Evolutionary conservation across 2,113 vertebrate species (phyloP).

Genomic region (Emydocephalus ijimae): DNA sequence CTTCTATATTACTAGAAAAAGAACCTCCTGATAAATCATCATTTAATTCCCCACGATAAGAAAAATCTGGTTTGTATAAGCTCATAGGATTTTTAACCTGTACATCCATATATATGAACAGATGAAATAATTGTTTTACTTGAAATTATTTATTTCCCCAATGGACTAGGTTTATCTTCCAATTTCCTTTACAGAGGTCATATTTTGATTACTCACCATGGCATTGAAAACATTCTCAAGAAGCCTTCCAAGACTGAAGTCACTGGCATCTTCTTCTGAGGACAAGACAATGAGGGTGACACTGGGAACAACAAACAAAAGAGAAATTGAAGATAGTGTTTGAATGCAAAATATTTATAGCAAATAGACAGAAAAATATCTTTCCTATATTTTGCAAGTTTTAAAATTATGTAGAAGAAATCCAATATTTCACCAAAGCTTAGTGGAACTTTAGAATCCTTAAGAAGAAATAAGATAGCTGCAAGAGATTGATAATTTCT

Average conservation of each 20-base stretch:
- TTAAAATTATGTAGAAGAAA: neutral
- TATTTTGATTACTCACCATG: conserved; percentile 72
- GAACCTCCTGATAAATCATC: neutral
- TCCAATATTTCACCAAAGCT: neutral
- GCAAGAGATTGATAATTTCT: neutral
- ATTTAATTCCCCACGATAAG: neutral
- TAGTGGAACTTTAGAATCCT: neutral
- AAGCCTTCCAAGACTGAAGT: conserved; percentile 74
- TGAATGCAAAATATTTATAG: neutral
- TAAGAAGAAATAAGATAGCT: neutral
- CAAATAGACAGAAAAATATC: neutral
- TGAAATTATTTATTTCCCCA: neutral
- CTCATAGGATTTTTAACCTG: neutral
- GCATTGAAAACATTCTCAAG: conserved; percentile 85
- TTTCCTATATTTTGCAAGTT: neutral
- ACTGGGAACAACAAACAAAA: conserved; percentile 57
- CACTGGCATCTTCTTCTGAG: conserved; percentile 64
- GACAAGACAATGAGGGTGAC: conserved; percentile 85
- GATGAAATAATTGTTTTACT: neutral
- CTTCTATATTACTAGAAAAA: neutral
- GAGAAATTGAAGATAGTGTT: neutral
- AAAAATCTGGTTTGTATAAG: neutral
- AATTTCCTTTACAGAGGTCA: neutral
- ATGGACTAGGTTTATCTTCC: neutral
- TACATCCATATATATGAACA: neutral